phyloP scores from a whole-genome alignment of 2,113 vertebrate genomes.

The Fulmarus glacialis region DNA sequence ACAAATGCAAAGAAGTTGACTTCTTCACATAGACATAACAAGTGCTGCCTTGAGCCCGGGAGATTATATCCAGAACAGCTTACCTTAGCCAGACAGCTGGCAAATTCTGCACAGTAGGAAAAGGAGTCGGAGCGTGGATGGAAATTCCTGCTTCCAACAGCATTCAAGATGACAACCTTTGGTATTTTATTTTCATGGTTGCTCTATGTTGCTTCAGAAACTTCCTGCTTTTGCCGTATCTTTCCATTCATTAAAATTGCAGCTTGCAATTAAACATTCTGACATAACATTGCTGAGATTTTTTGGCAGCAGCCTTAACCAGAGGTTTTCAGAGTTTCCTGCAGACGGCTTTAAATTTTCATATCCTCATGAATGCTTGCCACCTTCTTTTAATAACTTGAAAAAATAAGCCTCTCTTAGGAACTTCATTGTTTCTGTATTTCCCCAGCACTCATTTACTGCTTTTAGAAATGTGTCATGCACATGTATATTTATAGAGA shows the following conservation, averaged over 20 bases:
- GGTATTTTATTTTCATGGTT: slow-evolving; percentile 62
- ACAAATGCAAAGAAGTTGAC: background rate
- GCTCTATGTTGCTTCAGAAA: slow-evolving; percentile 43
- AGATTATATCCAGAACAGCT: slow-evolving; percentile 21
- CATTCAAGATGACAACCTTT: background rate
- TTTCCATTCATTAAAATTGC: slow-evolving; percentile 76
- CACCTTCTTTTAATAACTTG: slow-evolving; percentile 78
- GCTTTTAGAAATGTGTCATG: slow-evolving; percentile 59
- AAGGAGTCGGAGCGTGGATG: background rate
- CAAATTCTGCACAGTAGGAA: background rate
- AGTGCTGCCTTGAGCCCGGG: background rate
- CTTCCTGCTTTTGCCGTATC: slow-evolving; percentile 70
- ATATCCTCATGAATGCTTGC: slow-evolving; percentile 69
- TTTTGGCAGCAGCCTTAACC: slow-evolving; percentile 71
- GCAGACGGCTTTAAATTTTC: slow-evolving; percentile 71
- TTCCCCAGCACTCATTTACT: slow-evolving; percentile 54
- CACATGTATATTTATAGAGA: slow-evolving; percentile 73
- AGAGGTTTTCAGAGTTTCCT: slow-evolving; percentile 73
- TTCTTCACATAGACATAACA: background rate
- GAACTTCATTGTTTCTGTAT: slow-evolving; percentile 67
- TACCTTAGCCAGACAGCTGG: background rate
- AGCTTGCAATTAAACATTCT: slow-evolving; percentile 74
- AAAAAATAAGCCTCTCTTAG: slow-evolving; percentile 70
- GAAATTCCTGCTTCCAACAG: background rate
- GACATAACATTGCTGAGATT: slow-evolving; percentile 78